phyloP scores from a whole-genome alignment of 2,797 vertebrate species.

The Acropternis orthonyx region DNA sequence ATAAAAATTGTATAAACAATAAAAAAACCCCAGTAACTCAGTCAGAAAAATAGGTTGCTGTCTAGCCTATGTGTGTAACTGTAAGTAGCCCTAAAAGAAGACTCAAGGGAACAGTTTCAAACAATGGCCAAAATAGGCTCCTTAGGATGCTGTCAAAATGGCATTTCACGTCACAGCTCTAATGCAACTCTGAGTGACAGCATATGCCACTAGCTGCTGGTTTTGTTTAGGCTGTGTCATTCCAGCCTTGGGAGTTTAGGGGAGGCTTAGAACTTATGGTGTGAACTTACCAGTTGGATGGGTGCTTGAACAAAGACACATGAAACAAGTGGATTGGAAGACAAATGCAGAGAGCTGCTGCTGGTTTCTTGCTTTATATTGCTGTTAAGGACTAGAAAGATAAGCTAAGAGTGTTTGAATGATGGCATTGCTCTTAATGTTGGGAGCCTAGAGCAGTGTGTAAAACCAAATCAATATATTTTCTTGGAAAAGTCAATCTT shows the following conservation, averaged over 20 bases:
- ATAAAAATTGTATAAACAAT: neutral
- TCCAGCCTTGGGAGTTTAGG: neutral
- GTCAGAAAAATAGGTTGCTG: neutral
- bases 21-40: neutral
- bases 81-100: neutral
- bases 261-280: neutral
- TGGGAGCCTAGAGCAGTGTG: neutral
- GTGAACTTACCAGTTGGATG: neutral
- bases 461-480: neutral
- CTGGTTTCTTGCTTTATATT: neutral
- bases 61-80: neutral
- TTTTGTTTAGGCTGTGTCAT: neutral
- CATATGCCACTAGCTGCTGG: neutral
- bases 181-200: neutral
- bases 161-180: neutral
- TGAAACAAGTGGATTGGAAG: neutral
- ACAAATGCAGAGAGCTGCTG: neutral
- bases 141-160: neutral
- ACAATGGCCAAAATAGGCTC: neutral
- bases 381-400: neutral
- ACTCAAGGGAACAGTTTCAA: neutral
- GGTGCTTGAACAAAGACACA: neutral
- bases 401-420: neutral
- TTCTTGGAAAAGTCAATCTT: neutral
- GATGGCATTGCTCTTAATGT: neutral